Conservation (phyloP, 2,888 invertebrate species). For the Limnephilus lunatus region DNA sequence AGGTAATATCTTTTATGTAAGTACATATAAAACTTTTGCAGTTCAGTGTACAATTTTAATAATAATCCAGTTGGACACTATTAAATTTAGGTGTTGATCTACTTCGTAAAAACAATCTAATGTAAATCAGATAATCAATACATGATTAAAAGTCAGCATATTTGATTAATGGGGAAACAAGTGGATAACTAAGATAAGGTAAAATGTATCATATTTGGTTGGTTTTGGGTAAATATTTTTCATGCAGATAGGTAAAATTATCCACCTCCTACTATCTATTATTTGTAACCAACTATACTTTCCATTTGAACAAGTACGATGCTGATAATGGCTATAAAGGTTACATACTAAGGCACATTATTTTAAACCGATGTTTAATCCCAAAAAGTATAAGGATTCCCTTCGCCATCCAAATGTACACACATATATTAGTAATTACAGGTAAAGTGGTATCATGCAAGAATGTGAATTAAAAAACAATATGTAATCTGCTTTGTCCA, state of each 20-base stretch:
- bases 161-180: not conserved
- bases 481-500: not conserved
- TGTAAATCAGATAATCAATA: not conserved
- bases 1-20: too few relatives aligned
- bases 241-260: not conserved
- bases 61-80: not conserved
- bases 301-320: not conserved
- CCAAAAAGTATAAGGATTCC: not conserved
- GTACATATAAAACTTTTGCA: not conserved
- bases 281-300: not conserved
- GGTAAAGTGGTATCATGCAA: not conserved
- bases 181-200: not conserved
- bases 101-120: not conserved
- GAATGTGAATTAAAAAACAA: not conserved
- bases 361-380: not conserved
- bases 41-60: not conserved
- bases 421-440: not conserved
- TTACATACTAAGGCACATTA: not conserved
- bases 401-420: not conserved
- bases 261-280: not conserved
- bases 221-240: not conserved
- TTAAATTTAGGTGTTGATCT: not conserved
- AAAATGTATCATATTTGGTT: not conserved
- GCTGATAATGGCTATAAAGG: not conserved
- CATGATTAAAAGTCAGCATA: not conserved